Conservation (phyloP, 2,797 vertebrate species). For the Glyptemys insculpta region DNA sequence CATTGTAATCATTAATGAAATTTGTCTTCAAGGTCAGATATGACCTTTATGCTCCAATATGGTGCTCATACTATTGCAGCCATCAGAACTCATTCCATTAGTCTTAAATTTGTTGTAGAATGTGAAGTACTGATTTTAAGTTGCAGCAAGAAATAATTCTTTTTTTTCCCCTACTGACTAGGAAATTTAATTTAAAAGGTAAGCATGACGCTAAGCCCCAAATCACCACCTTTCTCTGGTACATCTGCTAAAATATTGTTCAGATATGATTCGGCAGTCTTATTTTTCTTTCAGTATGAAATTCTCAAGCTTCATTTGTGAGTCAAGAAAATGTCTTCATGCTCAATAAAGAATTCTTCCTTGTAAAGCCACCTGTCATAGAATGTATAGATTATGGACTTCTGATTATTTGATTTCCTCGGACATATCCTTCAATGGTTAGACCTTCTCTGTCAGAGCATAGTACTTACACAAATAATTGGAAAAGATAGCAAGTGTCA, state of each 20-base stretch:
- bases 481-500: slow-evolving; percentile 7
- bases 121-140: not conserved
- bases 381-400: not conserved
- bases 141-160: not conserved
- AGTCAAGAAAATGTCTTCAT: slow-evolving; percentile 45
- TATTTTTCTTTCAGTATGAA: slow-evolving; percentile 43
- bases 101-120: not conserved
- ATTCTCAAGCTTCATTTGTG: slow-evolving; percentile 25
- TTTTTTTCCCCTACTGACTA: not conserved
- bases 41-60: not conserved
- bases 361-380: slow-evolving; percentile 38
- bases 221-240: not conserved
- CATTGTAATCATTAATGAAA: slow-evolving; percentile 32
- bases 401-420: slow-evolving; percentile 31
- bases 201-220: not conserved
- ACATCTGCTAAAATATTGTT: not conserved
- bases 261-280: not conserved
- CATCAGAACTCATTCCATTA: slow-evolving; percentile 16
- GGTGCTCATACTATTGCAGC: slow-evolving; percentile 12
- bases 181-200: slow-evolving; percentile 23
- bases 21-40: slow-evolving; percentile 29
- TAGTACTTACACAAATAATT: slow-evolving; percentile 23
- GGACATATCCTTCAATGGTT: slow-evolving; percentile 6
- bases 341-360: not conserved
- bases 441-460: not conserved